These are phyloP conservation scores for Halichondria panicea DNA, from an alignment of 37 sponge, comb jelly and placozoan genomes.

Conservation along the genomic window DNA sequence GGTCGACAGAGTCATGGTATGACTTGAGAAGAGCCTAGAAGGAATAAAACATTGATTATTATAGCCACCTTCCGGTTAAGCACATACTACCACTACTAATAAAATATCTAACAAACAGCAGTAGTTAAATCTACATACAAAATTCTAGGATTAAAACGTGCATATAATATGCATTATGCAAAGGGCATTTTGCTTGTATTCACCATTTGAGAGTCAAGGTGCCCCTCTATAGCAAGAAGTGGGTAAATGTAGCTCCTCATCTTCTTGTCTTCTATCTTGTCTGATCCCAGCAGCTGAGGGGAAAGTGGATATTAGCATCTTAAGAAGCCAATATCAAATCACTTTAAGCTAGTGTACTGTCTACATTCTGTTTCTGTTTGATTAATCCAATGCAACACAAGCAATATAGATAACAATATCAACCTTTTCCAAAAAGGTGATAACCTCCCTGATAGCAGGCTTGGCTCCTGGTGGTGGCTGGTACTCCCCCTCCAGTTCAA, in stretches of 20 bases:
- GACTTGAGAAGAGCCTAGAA: conserved; percentile 15
- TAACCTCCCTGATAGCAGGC: conserved; percentile 17
- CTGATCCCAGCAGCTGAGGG: conserved; percentile 12
- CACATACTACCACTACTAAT: too few relatives aligned
- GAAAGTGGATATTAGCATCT: too few relatives aligned
- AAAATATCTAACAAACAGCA: too few relatives aligned
- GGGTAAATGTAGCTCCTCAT: conserved; percentile 47
- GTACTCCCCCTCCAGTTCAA: conserved; percentile 41
- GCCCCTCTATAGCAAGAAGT: conserved; percentile 42
- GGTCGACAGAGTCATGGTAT: neutral
- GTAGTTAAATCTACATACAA: too few relatives aligned
- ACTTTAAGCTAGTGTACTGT: neutral
- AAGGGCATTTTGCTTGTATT: neutral
- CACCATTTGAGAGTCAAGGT: conserved; percentile 36
- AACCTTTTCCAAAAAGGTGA: conserved; percentile 42
- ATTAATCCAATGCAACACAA: too few relatives aligned
- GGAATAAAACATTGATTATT: too few relatives aligned
- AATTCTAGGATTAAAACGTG: too few relatives aligned
- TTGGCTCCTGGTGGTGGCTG: conserved; percentile 32
- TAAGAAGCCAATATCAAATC: neutral
- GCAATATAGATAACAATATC: neutral
- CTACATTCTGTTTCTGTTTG: neutral
- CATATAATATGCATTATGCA: neutral
- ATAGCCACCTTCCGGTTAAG: too few relatives aligned
- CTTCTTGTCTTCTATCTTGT: conserved; percentile 2